Evolutionary conservation across 2,113 vertebrate genomes (phyloP).

Genomic region (Ahaetulla prasina): DNA sequence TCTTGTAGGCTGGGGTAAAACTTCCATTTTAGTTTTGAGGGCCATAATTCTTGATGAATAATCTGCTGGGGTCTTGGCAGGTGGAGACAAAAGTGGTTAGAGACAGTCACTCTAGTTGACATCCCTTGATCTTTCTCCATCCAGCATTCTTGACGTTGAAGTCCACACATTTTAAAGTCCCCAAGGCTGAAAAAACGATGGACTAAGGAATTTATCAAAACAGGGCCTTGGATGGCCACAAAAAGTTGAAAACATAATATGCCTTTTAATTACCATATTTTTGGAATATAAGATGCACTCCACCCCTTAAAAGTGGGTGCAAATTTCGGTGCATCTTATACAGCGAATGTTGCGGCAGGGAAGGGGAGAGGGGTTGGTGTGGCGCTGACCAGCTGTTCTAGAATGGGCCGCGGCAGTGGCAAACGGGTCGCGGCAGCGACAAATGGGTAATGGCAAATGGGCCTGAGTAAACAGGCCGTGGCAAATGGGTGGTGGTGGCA

Average conservation of each 20-base stretch:
- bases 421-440: no score
- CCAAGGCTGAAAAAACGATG: background rate
- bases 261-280: background rate
- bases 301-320: no score
- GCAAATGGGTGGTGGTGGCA: no score
- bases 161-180: background rate
- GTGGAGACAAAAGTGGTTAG: background rate
- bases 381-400: no score
- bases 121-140: background rate
- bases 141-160: background rate
- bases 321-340: no score
- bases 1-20: background rate
- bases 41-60: background rate
- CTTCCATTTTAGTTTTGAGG: background rate
- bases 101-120: background rate
- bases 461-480: no score
- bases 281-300: no score
- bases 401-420: no score
- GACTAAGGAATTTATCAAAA: background rate
- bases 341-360: no score
- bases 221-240: background rate
- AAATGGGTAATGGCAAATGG: no score
- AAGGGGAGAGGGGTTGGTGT: no score
- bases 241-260: background rate
- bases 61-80: background rate